Base-by-base conservation (phyloP, 2,888 invertebrate species). In the Sepiola atlantica region DNA sequence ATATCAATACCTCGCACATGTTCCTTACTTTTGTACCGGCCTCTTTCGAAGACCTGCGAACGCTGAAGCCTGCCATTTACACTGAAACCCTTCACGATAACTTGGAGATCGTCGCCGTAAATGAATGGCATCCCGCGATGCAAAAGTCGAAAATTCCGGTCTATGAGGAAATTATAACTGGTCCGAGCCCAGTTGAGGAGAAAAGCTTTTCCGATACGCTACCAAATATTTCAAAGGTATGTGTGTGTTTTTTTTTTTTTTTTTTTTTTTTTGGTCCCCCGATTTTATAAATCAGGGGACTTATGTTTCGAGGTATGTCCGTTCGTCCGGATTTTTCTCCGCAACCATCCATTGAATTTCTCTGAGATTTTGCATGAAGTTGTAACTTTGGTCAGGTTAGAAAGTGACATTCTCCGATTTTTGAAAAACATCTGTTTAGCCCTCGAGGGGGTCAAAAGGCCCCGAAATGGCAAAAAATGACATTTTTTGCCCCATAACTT, bases 11-110 rank as follows among this genome's bases (percentile, higher is more conserved):
- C 18, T 98, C 98, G 0, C 98, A 98, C 95, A 97, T 98, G 55
- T 98, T 98, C 61, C 97, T 98, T 91, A 98, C 98, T 24, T 98
- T 98, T 95, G 96, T 98, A 55, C 98, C 98, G 8, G 98, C 98
- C 6, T 98, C 98, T 54, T 98, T 98, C 96, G 97, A 97, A 90
- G 97, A 97, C 95, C 95, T 97, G 77, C 96, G 97, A 77, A 94
- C 96, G 32, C 95, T 97, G 54, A 96, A 96, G 93, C 94, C 94
- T 61, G 55, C 28, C 28, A 92, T 45, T 32, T 35, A 55, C 35
- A 92, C 92, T 0, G 54, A 54, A 32, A 54, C 92, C 10, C 32
- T 92, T 28, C 92, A 92, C 20, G 92, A 92, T 28, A 92, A 92
- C 32, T n/a, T 92, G 28, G 92, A 92, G 92, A 92, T 92, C 54